phyloP scores from a whole-genome alignment of 2,113 vertebrate genomes.

The Phalacrocorax pelagicus region DNA sequence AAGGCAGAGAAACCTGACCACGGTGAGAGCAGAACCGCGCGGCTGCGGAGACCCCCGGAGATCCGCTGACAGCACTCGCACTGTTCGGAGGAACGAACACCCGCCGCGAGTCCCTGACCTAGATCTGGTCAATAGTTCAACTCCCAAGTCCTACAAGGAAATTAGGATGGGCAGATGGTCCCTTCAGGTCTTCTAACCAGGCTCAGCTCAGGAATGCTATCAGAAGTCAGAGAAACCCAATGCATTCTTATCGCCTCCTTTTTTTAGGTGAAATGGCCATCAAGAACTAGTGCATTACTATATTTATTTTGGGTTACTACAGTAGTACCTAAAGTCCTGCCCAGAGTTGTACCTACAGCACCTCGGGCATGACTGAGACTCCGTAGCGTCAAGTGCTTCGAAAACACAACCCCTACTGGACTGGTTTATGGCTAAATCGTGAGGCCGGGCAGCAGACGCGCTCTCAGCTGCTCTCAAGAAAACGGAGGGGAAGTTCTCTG shows the following conservation, averaged over 20 bases:
- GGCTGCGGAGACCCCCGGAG: background rate
- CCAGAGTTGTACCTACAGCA: background rate
- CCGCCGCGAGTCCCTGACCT: background rate
- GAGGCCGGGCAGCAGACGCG: background rate
- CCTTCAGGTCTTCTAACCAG: background rate
- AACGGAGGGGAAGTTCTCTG: background rate
- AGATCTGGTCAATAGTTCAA: background rate
- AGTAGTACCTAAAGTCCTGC: background rate
- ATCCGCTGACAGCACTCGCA: background rate
- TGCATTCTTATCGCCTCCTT: background rate
- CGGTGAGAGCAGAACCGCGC: background rate
- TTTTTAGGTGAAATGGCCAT: background rate
- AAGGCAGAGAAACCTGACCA: background rate
- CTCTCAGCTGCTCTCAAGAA: background rate
- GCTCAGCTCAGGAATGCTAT: background rate
- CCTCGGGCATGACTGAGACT: background rate
- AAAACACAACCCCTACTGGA: background rate
- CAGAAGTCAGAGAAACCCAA: background rate
- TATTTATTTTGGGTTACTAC: background rate
- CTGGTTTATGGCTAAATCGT: rapidly evolving
- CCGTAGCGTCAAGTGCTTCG: background rate
- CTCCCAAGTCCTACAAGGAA: background rate
- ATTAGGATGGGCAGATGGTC: background rate
- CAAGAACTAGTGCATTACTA: background rate
- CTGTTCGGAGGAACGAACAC: background rate